Evolutionary conservation across 2,797 vertebrate genomes (phyloP).

Genomic region (Paedocypris micromegethes): DNA sequence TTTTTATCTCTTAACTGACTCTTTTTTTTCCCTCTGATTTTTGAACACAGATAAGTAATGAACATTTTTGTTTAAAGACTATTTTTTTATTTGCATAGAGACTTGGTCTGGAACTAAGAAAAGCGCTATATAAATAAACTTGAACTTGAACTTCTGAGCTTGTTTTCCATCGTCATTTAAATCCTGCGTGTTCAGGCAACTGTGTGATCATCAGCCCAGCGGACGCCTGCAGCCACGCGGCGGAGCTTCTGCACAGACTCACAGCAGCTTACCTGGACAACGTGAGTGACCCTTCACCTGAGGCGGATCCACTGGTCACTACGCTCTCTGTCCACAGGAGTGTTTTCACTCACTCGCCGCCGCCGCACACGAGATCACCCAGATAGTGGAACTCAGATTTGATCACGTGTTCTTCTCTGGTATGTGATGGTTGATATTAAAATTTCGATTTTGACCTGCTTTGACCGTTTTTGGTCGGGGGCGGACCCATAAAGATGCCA

Average conservation of each 20-base stretch:
- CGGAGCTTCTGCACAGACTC: conserved; percentile 67
- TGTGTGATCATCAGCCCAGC: conserved; percentile 67
- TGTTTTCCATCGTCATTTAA: not conserved
- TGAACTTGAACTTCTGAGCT: no score
- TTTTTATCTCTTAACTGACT: no score
- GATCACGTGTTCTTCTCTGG: conserved; percentile 56
- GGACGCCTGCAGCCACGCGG: conserved; percentile 61
- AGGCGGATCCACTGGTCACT: no score
- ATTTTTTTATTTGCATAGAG: no score
- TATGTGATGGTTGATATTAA: not conserved
- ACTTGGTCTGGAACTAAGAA: no score
- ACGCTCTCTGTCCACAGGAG: conserved; percentile 57
- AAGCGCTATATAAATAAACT: no score
- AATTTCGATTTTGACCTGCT: not conserved
- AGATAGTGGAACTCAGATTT: conserved; percentile 69
- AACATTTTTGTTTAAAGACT: no score
- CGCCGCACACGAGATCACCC: conserved; percentile 55
- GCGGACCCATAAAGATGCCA: no score
- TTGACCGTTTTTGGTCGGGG: no score
- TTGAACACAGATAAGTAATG: no score
- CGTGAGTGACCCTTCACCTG: conserved; percentile 54
- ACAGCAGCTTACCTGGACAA: conserved; percentile 68
- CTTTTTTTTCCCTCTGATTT: no score
- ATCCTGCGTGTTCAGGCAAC: conserved; percentile 59
- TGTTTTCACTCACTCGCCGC: conserved; percentile 68